Conservation (phyloP, 2,888 invertebrate species). For the Tubiluchus corallicola region DNA sequence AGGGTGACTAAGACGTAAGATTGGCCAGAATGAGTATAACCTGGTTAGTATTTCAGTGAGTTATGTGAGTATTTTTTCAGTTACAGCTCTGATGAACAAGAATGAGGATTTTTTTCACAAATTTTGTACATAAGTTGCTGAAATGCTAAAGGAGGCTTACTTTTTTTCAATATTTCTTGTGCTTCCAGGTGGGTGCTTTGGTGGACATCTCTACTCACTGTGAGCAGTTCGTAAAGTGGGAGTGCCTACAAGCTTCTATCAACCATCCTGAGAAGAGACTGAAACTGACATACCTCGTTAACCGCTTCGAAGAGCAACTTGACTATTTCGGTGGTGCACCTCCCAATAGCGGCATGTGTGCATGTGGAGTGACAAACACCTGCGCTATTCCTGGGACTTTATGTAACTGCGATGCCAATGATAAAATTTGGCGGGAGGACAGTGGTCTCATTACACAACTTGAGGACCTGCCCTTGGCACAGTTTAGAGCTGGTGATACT, state of each 20-base stretch:
- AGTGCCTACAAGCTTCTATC: constrained; percentile 21
- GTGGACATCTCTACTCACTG: constrained; percentile 21
- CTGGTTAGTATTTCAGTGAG: too few relatives aligned
- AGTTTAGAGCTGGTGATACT: constrained; percentile 24
- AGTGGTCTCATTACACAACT: constrained; percentile 20
- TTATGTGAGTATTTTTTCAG: too few relatives aligned
- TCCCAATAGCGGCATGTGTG: constrained; percentile 16
- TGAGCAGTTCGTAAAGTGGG: constrained; percentile 22
- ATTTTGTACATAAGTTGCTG: too few relatives aligned
- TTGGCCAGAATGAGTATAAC: too few relatives aligned
- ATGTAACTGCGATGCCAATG: constrained; percentile 26
- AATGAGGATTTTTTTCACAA: too few relatives aligned
- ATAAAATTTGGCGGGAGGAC: constrained; percentile 20
- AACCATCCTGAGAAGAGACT: constrained; percentile 14
- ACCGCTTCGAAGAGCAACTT: constrained; percentile 16
- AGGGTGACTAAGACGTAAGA: too few relatives aligned
- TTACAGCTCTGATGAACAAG: too few relatives aligned
- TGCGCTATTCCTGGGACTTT: constrained; percentile 16
- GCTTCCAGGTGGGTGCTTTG: constrained; percentile 17
- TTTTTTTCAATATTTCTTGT: too few relatives aligned
- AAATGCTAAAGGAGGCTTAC: too few relatives aligned
- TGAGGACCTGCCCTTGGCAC: constrained; percentile 20
- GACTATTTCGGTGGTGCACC: constrained; percentile 21
- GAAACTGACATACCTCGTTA: constrained; percentile 19
- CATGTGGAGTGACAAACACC: constrained; percentile 19